Percentiles rank a stretch among this genome's conserved stretches.
Evolutionary conservation across 2,113 vertebrate genomes (phyloP).

Genomic region (Macrotus californicus): DNA sequence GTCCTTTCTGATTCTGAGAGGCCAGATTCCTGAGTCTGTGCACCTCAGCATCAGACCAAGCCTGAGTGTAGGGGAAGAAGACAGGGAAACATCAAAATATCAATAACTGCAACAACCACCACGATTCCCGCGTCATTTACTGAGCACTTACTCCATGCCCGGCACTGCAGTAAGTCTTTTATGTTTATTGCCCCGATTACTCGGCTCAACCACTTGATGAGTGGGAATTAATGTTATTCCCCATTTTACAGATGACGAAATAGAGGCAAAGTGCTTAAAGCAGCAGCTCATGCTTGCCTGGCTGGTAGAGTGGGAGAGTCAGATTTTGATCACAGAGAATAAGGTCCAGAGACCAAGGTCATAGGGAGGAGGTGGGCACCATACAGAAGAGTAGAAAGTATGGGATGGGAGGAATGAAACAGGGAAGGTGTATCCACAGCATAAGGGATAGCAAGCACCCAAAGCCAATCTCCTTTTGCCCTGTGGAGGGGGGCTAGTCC

Average conservation of each 20-base stretch:
- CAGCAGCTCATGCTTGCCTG: neutral
- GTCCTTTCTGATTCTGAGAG: neutral
- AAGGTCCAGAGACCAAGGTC: neutral
- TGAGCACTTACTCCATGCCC: neutral
- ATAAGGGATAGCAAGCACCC: neutral
- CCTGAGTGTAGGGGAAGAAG: neutral
- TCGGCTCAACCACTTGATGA: neutral
- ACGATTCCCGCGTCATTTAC: rapidly evolving
- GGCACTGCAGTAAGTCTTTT: neutral
- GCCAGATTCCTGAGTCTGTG: neutral
- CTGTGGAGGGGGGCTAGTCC: neutral
- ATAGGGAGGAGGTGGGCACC: rapidly evolving
- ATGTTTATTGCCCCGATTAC: neutral
- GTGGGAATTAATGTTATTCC: neutral
- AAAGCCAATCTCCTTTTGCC: neutral
- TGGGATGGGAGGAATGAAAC: rapidly evolving
- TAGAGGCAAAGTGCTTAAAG: neutral
- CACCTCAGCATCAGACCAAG: neutral
- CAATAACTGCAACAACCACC: neutral
- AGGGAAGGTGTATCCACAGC: neutral
- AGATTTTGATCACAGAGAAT: neutral
- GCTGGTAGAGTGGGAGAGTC: neutral
- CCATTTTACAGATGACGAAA: neutral
- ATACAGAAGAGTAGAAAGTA: neutral
- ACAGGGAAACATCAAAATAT: neutral